Evolutionary conservation across 2,797 vertebrate species (phyloP).

Genomic region (Zonotrichia albicollis): DNA sequence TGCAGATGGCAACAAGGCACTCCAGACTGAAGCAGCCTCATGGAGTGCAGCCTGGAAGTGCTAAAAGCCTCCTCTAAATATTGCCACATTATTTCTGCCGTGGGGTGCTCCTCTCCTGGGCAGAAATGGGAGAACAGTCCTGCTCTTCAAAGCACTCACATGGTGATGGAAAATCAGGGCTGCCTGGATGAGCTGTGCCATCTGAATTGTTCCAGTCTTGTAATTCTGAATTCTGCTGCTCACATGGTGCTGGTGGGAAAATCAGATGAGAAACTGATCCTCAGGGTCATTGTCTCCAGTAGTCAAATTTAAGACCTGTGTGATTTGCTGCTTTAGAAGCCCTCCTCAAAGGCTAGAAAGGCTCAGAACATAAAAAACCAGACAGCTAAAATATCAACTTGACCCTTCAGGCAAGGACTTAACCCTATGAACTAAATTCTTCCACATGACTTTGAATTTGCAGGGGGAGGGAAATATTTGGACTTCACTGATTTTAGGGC

Average conservation of each 20-base stretch:
- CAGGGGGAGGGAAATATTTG: neutral
- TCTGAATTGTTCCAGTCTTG: neutral
- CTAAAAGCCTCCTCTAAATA: neutral
- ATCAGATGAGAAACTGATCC: neutral
- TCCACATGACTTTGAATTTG: neutral
- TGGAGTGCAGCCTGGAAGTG: neutral
- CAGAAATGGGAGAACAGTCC: neutral
- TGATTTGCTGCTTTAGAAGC: neutral
- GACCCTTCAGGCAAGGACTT: neutral
- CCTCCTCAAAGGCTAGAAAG: neutral
- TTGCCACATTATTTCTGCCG: neutral
- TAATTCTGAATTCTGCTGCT: neutral
- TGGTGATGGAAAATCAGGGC: neutral
- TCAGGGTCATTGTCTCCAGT: neutral
- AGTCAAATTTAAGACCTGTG: neutral
- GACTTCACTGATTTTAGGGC: neutral
- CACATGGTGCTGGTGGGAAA: rapidly evolving
- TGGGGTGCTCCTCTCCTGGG: neutral
- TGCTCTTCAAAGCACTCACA: neutral
- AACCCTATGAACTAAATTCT: neutral
- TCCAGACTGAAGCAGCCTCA: neutral
- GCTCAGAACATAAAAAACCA: neutral
- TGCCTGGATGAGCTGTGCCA: neutral
- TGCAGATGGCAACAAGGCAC: too few species aligned
- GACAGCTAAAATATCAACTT: neutral